Base-by-base conservation (phyloP, 2,888 invertebrate genomes). In the Noctua comes region DNA sequence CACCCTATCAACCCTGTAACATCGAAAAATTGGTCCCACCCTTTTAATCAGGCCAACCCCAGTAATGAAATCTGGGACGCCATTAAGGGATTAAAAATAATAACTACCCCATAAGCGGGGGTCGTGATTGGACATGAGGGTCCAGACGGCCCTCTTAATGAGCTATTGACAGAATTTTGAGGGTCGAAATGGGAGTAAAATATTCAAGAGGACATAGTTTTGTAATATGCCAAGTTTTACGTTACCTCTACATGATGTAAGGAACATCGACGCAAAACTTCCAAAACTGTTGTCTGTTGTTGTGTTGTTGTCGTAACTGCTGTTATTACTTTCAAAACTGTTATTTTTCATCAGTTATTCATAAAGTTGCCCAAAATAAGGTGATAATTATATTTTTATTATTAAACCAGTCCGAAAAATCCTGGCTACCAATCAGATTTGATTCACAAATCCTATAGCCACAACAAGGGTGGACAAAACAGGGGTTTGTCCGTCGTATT, bases 21-120 rank as follows among this genome's bases (percentile, higher is more conserved):
- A 73, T 82, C 77, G 70, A 84, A 86, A 94, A 94, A 93, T 90
- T 88, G 85, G 90, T 88, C 92, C 93, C 95, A 93, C 96, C 96
- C 95, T 94, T 95, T 95, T 95, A 96, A 96, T 95, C 96, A 95
- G 93, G 81, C 92, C 92, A 91, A 90, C 94, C 95, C 96, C 92
- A 92, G 93, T 96, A 96, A 96, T 96, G 94, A 96, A 96, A 96
- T 96, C 96, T 96, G 95, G 94, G 93, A 93, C 93, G 95, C 96
- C 96, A 96, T 97, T 96, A 97, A 95, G 95, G 96, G 96, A 96
- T 97, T 97, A 96, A 96, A 96, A 96, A 96, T 96, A 96, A 96
- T 96, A 96, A 95, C 95, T 93, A 90, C 93, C 94, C 93, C 88
- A 86, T 80, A 84, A 88, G 86, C 88, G 90, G 88, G 94, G 92